Conservation (phyloP, 1,140 invertebrate genomes). For the Heliconius hewitsoni region DNA sequence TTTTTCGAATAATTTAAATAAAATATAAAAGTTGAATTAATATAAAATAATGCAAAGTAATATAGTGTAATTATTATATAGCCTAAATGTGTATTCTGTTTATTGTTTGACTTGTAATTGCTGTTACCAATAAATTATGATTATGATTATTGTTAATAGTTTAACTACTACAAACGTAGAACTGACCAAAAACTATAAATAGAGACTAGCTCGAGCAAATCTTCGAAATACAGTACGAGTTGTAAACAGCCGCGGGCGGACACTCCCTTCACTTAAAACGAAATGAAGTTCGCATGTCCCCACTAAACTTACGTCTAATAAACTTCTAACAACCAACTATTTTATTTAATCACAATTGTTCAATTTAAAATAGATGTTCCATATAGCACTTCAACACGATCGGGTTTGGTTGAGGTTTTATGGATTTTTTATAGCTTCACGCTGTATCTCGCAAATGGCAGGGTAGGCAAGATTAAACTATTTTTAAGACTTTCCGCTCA, state of each 20-base stretch:
- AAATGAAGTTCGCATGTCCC: conserved; percentile 30
- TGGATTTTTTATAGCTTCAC: too few relatives aligned
- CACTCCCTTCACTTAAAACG: conserved; percentile 29
- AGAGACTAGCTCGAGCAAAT: background rate
- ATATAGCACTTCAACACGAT: background rate
- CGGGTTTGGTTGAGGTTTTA: too few relatives aligned
- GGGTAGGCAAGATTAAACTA: too few relatives aligned
- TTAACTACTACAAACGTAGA: background rate
- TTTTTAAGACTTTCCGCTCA: too few relatives aligned
- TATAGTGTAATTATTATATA: too few relatives aligned
- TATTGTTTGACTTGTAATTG: too few relatives aligned
- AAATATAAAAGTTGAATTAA: too few relatives aligned
- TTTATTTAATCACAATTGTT: conserved; percentile 12
- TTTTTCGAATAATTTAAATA: too few relatives aligned
- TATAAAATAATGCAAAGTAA: too few relatives aligned
- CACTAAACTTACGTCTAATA: conserved; percentile 31
- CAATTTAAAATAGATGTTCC: background rate
- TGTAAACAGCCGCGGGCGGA: conserved; percentile 23
- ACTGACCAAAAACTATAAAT: background rate
- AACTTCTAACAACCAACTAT: conserved; percentile 10
- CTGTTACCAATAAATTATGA: too few relatives aligned
- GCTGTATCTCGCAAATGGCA: too few relatives aligned
- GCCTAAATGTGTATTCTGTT: too few relatives aligned
- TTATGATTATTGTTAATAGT: background rate
- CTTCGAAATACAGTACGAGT: conserved; percentile 3